These are phyloP conservation scores for Bicyclus anynana DNA, from an alignment of 1,140 invertebrate species.

Conservation along the genomic window DNA sequence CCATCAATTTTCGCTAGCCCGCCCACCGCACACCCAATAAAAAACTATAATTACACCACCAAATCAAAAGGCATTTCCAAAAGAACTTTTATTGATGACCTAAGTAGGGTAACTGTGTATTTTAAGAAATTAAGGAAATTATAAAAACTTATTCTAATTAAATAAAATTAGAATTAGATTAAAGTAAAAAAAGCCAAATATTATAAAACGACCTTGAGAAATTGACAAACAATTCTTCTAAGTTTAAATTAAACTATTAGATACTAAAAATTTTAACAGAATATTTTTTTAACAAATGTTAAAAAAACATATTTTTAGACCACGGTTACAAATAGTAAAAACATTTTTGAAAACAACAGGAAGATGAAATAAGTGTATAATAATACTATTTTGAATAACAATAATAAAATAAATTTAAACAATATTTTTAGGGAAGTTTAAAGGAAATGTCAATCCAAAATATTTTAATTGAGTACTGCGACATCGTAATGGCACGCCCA, in stretches of 20 bases:
- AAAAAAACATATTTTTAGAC: no score
- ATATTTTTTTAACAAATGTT: no score
- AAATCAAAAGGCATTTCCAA: conserved; percentile 39
- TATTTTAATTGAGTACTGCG: background rate
- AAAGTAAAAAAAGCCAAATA: background rate
- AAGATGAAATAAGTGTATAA: no score
- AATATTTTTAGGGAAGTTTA: no score
- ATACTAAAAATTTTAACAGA: no score
- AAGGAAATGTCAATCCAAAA: background rate
- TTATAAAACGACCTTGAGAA: no score
- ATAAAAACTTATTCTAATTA: background rate
- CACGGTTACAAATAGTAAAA: no score
- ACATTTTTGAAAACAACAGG: no score
- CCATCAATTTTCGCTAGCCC: conserved; percentile 61
- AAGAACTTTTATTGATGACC: conserved; percentile 25
- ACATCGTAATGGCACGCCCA: background rate
- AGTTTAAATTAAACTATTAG: no score
- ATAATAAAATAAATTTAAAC: no score
- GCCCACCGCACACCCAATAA: conserved; percentile 46
- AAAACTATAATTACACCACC: conserved; percentile 47
- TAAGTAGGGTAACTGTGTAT: conserved; percentile 4
- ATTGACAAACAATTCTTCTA: no score
- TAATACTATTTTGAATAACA: no score
- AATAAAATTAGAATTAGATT: background rate
- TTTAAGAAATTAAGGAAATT: background rate